Evolutionary conservation across 2,888 invertebrate species (phyloP), one percentile per base, ranked within the genome.

Genomic region (Stenoptilia bipunctidactyla): DNA sequence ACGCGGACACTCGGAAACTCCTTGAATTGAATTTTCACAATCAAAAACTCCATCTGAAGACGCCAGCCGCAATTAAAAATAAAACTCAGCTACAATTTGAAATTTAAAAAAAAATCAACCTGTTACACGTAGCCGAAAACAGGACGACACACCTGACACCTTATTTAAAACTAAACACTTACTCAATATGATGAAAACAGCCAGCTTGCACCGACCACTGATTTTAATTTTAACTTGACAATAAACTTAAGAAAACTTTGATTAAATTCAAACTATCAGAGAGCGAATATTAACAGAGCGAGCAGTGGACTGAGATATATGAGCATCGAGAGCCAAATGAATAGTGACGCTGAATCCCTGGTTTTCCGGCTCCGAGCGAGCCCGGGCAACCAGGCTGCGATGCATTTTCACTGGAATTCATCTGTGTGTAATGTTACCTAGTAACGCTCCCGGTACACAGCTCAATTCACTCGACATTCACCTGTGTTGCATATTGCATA

Each of bases 1-100:
- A n/a, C 59, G 71, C 72, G 70, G 53, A 58, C 64, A 66, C 45
- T 62, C 66, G 66, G 62, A 49, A 69, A 69, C 60, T 56, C 61
- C 58, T 66, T 62, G 55, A 61, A 69, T 69, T 57, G 59, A 63
- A 69, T 68, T 66, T 63, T 53, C 55, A 58, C 54, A 50, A 60
- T 55, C 46, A 52, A 57, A 49, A 52, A 53, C 49, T 51, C 51
- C 42, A 44, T 45, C n/a, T n/a, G n/a, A n/a, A n/a, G n/a, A n/a
- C n/a, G n/a, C n/a, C n/a, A n/a, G n/a, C n/a, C n/a, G n/a, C n/a
- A n/a, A n/a, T n/a, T n/a, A n/a, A n/a, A n/a, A n/a, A n/a, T n/a
- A n/a, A n/a, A n/a, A n/a, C n/a, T n/a, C n/a, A n/a, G n/a, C n/a
- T n/a, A n/a, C n/a, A n/a, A n/a, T n/a, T n/a, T n/a, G n/a, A n/a